phyloP scores from a whole-genome alignment of 2,797 vertebrate species.

The Pseudotriccus pelzelni region DNA sequence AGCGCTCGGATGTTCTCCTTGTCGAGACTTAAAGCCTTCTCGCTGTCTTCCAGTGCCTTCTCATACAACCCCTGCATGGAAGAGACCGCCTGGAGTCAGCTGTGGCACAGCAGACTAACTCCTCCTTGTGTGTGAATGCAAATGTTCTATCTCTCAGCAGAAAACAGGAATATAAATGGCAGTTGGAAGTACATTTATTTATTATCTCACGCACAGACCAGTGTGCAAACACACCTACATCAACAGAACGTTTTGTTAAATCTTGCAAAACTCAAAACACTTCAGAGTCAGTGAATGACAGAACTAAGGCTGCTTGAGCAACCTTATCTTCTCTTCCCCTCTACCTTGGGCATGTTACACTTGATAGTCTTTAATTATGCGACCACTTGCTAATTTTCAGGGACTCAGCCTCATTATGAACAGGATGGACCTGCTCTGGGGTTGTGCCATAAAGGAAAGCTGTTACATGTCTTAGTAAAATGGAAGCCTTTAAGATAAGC shows the following conservation, averaged over 20 bases:
- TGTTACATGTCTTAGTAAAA: neutral
- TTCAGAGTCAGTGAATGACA: neutral
- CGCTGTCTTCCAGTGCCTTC: conserved; percentile 91
- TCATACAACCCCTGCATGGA: conserved; percentile 87
- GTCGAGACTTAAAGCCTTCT: conserved; percentile 82
- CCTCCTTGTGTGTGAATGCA: neutral
- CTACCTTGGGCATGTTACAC: neutral
- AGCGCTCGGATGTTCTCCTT: conserved; percentile 88
- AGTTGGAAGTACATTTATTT: neutral
- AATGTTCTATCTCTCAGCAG: neutral
- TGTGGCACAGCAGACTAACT: neutral
- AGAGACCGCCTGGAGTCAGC: neutral
- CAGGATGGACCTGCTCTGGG: neutral
- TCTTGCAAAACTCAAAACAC: neutral
- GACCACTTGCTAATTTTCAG: neutral
- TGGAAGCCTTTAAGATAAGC: neutral
- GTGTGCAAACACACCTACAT: neutral
- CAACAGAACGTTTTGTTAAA: neutral
- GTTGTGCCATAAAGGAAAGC: neutral
- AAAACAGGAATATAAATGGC: neutral
- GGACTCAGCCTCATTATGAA: neutral
- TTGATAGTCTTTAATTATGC: neutral
- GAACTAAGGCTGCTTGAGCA: neutral
- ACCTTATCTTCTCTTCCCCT: neutral
- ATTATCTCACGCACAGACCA: neutral